Base-by-base conservation (phyloP, 1,140 invertebrate genomes). In the Streblospio benedicti region DNA sequence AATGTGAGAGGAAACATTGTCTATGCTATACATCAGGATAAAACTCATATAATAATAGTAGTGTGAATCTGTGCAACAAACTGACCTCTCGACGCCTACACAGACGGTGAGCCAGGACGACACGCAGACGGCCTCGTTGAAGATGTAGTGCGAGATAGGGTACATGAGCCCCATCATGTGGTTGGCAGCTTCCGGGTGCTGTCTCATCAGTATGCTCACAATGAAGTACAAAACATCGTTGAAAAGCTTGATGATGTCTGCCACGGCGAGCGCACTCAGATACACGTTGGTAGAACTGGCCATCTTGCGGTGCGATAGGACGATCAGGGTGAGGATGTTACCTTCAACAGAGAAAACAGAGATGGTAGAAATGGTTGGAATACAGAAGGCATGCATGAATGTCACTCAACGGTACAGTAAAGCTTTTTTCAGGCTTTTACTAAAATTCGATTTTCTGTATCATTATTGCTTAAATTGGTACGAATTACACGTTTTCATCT, bases 261-360 rank as follows among this genome's bases (percentile, higher is more conserved):
- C 84, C 41, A 85, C 80, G 41, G 86, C 86, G 59, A 87, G 68
- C 0, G 86, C 86, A 55, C 84, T 85, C 67, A 87, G 74, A 72
- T 87, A 87, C 61, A 66, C 66, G 73, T 87, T 86, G 47, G 86
- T 87, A 44, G 85, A 85, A 60, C 81, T 83, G 55, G 84, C 72
- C 86, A 87, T 87, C 33, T 84, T 80, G 63, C 83, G 76, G 60
- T 86, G 80, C 60, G 85, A 86, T 59, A 87, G 78, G 59, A 87
- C 85, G 63, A 86, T 81, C 57, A 88, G 83, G 44, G 85, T 85
- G 33, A 86, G 76, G 35, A 80, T 75, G 73, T 87, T 88, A 41
- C 86, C 86, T 59, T 85, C 73, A 33, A 86, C 78, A 60, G 86
- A 86, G 55, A 88, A 76, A 61, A 82, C 74, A 62, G 85, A 75